Conservation (phyloP, 2,113 vertebrate genomes). For the Anoura caudifer region DNA sequence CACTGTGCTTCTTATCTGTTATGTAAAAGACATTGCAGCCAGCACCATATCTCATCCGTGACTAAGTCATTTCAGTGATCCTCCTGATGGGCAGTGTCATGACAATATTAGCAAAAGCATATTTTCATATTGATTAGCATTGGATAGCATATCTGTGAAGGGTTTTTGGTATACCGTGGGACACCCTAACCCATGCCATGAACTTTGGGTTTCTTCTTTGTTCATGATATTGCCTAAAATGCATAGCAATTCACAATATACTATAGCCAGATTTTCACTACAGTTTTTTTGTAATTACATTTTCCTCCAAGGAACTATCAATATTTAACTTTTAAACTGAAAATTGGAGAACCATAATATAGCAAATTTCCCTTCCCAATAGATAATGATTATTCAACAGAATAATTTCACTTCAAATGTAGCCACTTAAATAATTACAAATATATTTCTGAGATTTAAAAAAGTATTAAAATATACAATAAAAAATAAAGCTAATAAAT, state of each 20-base stretch:
- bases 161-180: background rate
- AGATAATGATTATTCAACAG: background rate
- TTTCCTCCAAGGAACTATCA: slow-evolving; percentile 22
- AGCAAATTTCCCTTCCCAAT: background rate
- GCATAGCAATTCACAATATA: background rate
- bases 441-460: background rate
- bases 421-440: slow-evolving; percentile 25
- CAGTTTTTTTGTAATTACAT: background rate
- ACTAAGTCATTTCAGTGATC: background rate
- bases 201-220: background rate
- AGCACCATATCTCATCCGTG: background rate
- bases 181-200: background rate
- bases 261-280: background rate
- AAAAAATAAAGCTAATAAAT: slow-evolving; percentile 16
- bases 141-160: background rate
- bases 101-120: background rate
- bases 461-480: background rate
- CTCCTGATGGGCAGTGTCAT: background rate
- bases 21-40: background rate
- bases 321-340: slow-evolving; percentile 42
- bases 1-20: background rate
- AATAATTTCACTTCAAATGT: slow-evolving; percentile 37
- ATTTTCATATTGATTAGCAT: background rate
- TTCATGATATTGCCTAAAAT: slow-evolving; percentile 21
- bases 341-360: background rate